phyloP scores from a whole-genome alignment of 2,888 invertebrate species.

The Yponomeuta evonymella region DNA sequence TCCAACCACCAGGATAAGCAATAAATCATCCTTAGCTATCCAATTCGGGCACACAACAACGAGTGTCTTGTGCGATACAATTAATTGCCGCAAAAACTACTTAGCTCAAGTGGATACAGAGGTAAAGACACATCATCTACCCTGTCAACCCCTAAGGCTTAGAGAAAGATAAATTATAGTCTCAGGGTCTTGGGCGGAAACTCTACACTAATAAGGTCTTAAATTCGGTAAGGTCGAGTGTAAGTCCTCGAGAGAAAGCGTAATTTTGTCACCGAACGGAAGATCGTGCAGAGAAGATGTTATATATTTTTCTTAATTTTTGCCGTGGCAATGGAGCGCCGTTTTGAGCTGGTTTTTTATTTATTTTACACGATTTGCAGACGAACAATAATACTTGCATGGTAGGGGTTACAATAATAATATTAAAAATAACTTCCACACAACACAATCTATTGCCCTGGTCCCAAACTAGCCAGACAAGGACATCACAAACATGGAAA shows the following conservation, averaged over 20 bases:
- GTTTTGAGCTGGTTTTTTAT: background rate
- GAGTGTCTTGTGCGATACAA: background rate
- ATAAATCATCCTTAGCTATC: background rate
- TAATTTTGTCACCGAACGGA: background rate
- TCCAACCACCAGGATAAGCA: background rate
- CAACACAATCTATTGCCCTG: no score
- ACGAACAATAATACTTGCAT: no score
- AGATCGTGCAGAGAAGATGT: background rate
- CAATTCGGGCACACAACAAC: background rate
- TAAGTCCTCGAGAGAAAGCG: conserved; percentile 5
- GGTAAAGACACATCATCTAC: conserved; percentile 32
- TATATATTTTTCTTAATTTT: background rate
- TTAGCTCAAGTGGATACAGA: background rate
- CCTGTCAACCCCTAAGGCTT: conserved; percentile 28
- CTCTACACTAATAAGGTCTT: conserved; percentile 11
- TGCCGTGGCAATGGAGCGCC: background rate
- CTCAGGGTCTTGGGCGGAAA: conserved; percentile 30
- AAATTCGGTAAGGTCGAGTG: conserved; percentile 5
- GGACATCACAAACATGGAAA: no score
- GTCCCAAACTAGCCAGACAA: no score
- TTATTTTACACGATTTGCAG: background rate
- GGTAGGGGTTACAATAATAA: no score
- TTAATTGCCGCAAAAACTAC: conserved; percentile 1
- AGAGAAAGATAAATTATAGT: conserved; percentile 42
- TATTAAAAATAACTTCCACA: no score